A percentile compares a stretch with the other conserved stretches of the same genome.
These are phyloP conservation scores for Hapalemur alaotrensis DNA, from an alignment of 2,797 vertebrate species.

Conservation along the genomic window DNA sequence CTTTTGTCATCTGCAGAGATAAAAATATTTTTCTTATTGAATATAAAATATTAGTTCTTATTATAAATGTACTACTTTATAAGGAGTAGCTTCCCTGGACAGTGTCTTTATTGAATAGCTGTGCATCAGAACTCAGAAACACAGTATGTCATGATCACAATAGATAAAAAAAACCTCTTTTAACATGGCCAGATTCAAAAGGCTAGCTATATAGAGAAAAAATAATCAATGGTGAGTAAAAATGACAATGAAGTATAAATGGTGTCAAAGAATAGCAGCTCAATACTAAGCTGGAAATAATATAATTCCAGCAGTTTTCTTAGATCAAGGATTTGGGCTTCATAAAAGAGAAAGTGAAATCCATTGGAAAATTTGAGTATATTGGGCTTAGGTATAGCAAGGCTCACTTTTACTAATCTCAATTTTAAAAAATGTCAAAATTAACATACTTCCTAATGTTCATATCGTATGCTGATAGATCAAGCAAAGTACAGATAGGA, in stretches of 20 bases:
- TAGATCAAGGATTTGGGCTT: constrained; percentile 2
- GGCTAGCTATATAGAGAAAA: neutral
- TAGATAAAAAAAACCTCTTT: neutral
- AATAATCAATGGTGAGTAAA: neutral
- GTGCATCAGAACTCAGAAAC: neutral
- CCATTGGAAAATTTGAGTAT: constrained; percentile 19
- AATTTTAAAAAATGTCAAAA: neutral
- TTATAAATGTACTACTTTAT: neutral
- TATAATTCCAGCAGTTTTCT: constrained; percentile 10
- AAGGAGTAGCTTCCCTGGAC: neutral
- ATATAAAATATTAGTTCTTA: neutral
- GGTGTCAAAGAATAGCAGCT: constrained; percentile 16
- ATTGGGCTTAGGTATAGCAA: neutral
- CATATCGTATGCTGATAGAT: neutral
- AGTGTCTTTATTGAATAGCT: neutral
- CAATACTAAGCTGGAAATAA: neutral
- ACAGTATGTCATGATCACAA: constrained; percentile 17
- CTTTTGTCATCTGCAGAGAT: neutral
- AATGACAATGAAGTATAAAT: neutral
- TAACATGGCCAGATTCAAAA: constrained; percentile 34
- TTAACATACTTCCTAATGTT: constrained; percentile 11
- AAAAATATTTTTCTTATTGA: neutral
- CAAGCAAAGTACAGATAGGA: neutral
- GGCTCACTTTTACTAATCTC: neutral
- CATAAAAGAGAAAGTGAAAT: neutral